Evolutionary conservation across 1,140 invertebrate genomes (phyloP).

Genomic region (Meloidogyne hapla): DNA sequence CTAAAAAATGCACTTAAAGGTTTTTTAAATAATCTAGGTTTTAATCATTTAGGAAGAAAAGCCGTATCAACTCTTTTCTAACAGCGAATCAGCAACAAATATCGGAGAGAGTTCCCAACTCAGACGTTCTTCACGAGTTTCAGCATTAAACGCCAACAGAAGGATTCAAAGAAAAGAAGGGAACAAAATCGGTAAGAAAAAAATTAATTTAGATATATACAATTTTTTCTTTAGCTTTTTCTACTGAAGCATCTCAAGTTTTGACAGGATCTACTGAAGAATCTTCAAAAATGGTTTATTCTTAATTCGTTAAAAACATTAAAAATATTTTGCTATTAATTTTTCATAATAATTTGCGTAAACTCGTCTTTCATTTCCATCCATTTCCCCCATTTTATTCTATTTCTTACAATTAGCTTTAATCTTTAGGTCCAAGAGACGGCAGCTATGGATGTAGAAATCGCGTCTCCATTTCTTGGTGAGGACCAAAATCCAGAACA

Average conservation of each 20-base stretch:
- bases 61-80: neutral
- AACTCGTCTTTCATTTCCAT: too few relatives aligned
- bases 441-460: neutral
- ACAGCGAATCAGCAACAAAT: neutral
- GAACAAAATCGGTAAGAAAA: neutral
- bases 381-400: too few relatives aligned
- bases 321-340: too few relatives aligned
- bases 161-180: conserved; percentile 39
- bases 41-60: neutral
- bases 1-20: too few relatives aligned
- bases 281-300: neutral
- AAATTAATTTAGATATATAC: neutral
- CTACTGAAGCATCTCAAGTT: neutral
- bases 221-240: too few relatives aligned
- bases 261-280: neutral
- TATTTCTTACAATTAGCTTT: neutral
- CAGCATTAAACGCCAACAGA: conserved; percentile 51
- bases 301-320: conserved; percentile 13
- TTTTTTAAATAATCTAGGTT: too few relatives aligned
- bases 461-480: conserved; percentile 14
- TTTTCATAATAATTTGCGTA: too few relatives aligned
- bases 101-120: conserved; percentile 26
- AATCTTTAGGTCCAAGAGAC: conserved; percentile 30
- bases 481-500: neutral
- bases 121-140: conserved; percentile 51